Evolutionary conservation across 2,113 vertebrate species (phyloP).

Genomic region (Nerophis ophidion): DNA sequence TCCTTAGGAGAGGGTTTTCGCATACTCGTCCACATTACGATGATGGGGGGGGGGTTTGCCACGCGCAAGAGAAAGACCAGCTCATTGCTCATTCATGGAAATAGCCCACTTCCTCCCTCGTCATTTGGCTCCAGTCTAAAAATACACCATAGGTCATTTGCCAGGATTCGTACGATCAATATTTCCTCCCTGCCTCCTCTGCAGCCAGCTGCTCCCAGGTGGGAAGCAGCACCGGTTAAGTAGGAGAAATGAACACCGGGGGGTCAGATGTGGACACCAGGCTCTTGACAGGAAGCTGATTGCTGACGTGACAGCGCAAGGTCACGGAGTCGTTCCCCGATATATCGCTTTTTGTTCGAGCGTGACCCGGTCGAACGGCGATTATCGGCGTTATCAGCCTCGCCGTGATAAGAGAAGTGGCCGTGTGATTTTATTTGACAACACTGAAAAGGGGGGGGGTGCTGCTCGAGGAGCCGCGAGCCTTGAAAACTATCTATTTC

Average conservation of each 20-base stretch:
- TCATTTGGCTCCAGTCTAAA: constrained; percentile 64
- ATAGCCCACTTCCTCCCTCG: constrained; percentile 49
- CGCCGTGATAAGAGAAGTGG: constrained; percentile 6
- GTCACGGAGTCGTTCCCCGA: constrained; percentile 15
- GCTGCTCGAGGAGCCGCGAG: constrained; percentile 3
- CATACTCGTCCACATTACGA: constrained; percentile 36
- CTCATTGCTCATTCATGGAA: constrained; percentile 68
- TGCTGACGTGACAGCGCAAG: constrained; percentile 19
- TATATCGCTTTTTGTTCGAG: constrained; percentile 14
- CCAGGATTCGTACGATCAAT: constrained; percentile 67
- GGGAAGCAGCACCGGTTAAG: constrained; percentile 4
- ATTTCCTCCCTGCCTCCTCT: constrained; percentile 33
- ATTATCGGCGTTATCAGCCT: constrained; percentile 13
- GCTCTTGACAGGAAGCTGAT: constrained; percentile 7
- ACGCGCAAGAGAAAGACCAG: constrained; percentile 21
- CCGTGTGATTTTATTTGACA: constrained; percentile 30
- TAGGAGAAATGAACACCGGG: background rate
- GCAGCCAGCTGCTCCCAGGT: constrained; percentile 36
- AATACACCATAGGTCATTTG: constrained; percentile 69
- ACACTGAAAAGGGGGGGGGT: background rate
- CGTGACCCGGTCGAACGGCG: constrained; percentile 19
- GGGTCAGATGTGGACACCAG: constrained; percentile 8
- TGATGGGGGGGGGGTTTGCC: constrained; percentile 7
- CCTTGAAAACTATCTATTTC: background rate
- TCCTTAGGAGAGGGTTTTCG: constrained; percentile 43